Conservation (phyloP, 2,113 vertebrate genomes). For the Grallaria varia region DNA sequence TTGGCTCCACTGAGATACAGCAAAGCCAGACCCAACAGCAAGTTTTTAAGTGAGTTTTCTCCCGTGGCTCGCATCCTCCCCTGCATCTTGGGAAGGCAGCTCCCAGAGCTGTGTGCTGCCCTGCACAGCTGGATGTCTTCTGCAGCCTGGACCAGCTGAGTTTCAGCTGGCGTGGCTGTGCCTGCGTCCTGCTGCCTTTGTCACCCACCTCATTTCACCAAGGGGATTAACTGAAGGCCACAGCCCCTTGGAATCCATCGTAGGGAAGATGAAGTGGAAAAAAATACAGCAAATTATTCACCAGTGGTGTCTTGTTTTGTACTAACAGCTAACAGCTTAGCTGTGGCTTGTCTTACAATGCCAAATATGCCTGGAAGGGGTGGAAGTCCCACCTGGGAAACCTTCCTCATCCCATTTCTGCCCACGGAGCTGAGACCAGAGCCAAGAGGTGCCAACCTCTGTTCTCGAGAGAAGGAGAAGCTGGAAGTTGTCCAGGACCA, state of each 20-base stretch:
- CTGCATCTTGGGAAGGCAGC: neutral
- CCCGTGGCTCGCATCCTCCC: neutral
- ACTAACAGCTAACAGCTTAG: neutral
- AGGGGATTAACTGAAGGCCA: neutral
- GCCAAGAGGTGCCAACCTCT: neutral
- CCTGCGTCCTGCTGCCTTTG: neutral
- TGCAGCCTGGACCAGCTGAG: neutral
- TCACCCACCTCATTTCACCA: neutral
- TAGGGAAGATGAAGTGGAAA: neutral
- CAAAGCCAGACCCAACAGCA: neutral
- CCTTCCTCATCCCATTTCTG: neutral
- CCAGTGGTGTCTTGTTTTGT: neutral
- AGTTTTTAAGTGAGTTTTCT: neutral
- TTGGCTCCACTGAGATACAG: accelerated
- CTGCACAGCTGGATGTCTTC: neutral
- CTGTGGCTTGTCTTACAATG: neutral
- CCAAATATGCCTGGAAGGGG: neutral
- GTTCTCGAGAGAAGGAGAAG: neutral
- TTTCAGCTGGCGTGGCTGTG: neutral
- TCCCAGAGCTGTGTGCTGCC: neutral
- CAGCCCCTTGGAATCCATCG: neutral
- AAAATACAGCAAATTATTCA: neutral
- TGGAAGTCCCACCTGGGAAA: neutral
- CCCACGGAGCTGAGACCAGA: neutral
- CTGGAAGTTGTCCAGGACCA: neutral